Percentiles rank a stretch among this genome's conserved stretches.
Evolutionary conservation across 1,140 invertebrate species (phyloP).

Genomic region (Nephila pilipes): DNA sequence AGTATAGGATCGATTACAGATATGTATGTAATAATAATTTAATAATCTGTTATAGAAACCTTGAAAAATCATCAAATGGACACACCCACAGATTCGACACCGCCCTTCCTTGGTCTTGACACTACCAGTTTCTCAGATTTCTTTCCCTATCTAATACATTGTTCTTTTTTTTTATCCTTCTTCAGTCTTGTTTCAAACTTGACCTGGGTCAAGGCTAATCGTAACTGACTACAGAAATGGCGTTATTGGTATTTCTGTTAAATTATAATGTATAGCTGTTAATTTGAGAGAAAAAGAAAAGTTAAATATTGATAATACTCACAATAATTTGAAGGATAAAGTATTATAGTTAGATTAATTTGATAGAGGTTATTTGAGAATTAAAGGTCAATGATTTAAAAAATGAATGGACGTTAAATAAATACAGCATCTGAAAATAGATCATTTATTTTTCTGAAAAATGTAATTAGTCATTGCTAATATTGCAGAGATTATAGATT

Average conservation of each 20-base stretch:
- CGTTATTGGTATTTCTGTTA: neutral
- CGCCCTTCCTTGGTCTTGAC: constrained; percentile 56
- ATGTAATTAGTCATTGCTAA: too few relatives aligned
- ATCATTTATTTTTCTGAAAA: too few relatives aligned
- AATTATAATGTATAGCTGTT: neutral
- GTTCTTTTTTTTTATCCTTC: neutral
- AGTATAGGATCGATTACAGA: constrained; percentile 2
- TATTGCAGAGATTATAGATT: too few relatives aligned
- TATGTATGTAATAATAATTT: constrained; percentile 42
- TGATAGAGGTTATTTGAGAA: too few relatives aligned
- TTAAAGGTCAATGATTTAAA: neutral
- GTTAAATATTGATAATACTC: too few relatives aligned
- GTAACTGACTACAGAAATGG: constrained; percentile 5
- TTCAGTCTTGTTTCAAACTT: neutral
- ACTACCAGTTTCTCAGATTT: constrained; percentile 59
- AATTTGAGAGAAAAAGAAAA: too few relatives aligned
- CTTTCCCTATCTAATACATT: neutral
- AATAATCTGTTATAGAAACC: constrained; percentile 42
- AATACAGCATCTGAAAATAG: neutral
- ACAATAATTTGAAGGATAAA: too few relatives aligned
- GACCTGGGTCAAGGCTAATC: constrained; percentile 67
- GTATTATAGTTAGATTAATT: too few relatives aligned
- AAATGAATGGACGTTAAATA: neutral
- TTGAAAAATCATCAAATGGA: constrained; percentile 46
- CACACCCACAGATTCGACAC: constrained; percentile 35